A percentile compares a stretch with the other conserved stretches of the same genome.
phyloP scores from a whole-genome alignment of 1,140 invertebrate species.

The Battus philenor region DNA sequence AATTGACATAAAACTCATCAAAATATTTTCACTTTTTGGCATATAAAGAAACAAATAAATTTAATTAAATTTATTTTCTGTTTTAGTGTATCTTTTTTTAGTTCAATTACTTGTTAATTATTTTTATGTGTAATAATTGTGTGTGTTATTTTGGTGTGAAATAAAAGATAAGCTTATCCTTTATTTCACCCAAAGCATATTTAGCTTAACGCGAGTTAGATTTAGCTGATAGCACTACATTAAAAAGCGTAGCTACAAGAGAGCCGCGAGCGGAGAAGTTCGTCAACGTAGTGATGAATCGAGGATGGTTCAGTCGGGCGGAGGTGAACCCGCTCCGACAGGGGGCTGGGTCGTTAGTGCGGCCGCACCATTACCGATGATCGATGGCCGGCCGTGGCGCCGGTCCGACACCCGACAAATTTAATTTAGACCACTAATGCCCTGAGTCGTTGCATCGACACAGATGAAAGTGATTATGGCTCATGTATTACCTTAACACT shows the following conservation, averaged over 20 bases:
- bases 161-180: too few relatives aligned
- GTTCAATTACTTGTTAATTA: too few relatives aligned
- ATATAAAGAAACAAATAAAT: too few relatives aligned
- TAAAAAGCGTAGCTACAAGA: neutral
- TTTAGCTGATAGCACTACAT: too few relatives aligned
- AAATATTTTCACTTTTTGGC: too few relatives aligned
- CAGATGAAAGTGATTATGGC: constrained; percentile 31
- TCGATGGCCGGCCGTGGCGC: constrained; percentile 56
- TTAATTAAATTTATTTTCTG: too few relatives aligned
- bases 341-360: constrained; percentile 54
- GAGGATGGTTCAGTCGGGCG: constrained; percentile 14
- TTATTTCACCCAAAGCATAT: too few relatives aligned
- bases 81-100: too few relatives aligned
- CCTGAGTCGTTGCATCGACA: constrained; percentile 17
- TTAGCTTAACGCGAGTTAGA: too few relatives aligned
- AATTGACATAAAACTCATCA: too few relatives aligned
- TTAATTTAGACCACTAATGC: constrained; percentile 66
- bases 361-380: constrained; percentile 55
- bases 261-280: constrained; percentile 17
- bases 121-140: too few relatives aligned
- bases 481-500: neutral
- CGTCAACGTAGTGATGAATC: constrained; percentile 35
- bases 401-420: constrained; percentile 60
- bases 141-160: too few relatives aligned
- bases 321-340: constrained; percentile 30